These are phyloP conservation scores for Micrasema longulum DNA, from an alignment of 1,140 invertebrate species.

Conservation along the genomic window DNA sequence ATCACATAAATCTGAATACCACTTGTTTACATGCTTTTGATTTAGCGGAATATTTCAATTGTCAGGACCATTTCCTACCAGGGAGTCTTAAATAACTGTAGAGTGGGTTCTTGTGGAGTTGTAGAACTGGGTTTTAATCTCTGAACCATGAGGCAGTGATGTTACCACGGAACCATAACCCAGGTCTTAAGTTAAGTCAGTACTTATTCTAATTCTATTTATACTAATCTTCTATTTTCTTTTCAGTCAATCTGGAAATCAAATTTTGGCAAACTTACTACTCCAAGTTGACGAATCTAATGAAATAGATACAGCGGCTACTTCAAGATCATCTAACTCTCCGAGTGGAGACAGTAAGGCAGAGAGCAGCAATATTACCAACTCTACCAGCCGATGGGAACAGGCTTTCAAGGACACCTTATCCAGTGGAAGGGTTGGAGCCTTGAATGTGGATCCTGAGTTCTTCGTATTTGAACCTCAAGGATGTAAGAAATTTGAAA, in stretches of 20 bases:
- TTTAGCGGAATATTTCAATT: too few species aligned
- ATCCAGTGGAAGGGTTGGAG: constrained; percentile 78
- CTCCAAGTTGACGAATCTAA: constrained; percentile 62
- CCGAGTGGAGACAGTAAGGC: constrained; percentile 53
- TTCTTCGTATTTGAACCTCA: constrained; percentile 78
- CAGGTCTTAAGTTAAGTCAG: too few species aligned
- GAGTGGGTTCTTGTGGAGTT: too few species aligned
- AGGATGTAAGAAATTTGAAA: constrained; percentile 68
- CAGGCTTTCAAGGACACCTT: constrained; percentile 76
- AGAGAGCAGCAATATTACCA: not conserved
- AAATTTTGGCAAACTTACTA: constrained; percentile 63
- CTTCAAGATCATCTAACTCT: constrained; percentile 56
- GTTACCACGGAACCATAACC: too few species aligned
- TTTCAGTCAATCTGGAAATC: constrained; percentile 64
- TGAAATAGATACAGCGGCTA: constrained; percentile 57
- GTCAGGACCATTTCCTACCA: too few species aligned
- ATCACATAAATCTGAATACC: too few species aligned
- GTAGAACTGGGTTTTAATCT: too few species aligned
- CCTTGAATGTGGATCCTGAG: constrained; percentile 81
- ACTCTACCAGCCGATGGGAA: constrained; percentile 67
- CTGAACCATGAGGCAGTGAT: too few species aligned
- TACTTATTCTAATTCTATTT: too few species aligned
- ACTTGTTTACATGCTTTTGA: too few species aligned
- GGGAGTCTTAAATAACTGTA: too few species aligned
- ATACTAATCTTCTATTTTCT: constrained; percentile 22